A percentile compares a stretch with the other conserved stretches of the same genome.
Evolutionary conservation across 2,797 vertebrate genomes (phyloP).

Genomic region (Sebastes reedi): DNA sequence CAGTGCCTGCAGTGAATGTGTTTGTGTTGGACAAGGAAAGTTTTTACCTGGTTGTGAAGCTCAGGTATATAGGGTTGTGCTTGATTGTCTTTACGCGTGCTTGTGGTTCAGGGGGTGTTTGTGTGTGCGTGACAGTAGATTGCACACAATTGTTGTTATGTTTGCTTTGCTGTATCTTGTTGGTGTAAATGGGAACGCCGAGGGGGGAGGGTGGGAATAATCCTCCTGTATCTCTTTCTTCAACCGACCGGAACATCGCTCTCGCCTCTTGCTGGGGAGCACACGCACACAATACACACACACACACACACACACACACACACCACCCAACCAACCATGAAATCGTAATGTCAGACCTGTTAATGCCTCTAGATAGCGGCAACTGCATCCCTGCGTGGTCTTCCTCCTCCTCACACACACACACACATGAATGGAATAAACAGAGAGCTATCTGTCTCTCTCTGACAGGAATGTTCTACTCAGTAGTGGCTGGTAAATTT

Average conservation of each 20-base stretch:
- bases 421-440: constrained; percentile 32
- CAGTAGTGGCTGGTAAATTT: constrained; percentile 35
- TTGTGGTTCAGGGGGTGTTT: background rate
- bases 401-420: constrained; percentile 11
- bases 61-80: background rate
- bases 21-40: background rate
- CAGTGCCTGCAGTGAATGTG: background rate
- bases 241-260: constrained; percentile 68
- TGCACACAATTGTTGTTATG: constrained; percentile 36
- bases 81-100: constrained; percentile 15
- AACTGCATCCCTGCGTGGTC: constrained; percentile 47
- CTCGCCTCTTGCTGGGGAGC: constrained; percentile 53
- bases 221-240: constrained; percentile 75
- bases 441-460: constrained; percentile 58
- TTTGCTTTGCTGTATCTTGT: constrained; percentile 58
- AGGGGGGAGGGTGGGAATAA: constrained; percentile 54
- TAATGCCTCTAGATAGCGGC: constrained; percentile 75
- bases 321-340: constrained; percentile 72
- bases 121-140: constrained; percentile 17
- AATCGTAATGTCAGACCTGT: constrained; percentile 80
- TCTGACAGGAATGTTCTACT: constrained; percentile 44
- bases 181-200: constrained; percentile 60
- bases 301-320: constrained; percentile 29
- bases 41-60: background rate
- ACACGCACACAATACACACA: constrained; percentile 30